Evolutionary conservation across 2,113 vertebrate species (phyloP), one percentile per base, ranked within the genome.

Genomic region (Pseudonaja textilis): DNA sequence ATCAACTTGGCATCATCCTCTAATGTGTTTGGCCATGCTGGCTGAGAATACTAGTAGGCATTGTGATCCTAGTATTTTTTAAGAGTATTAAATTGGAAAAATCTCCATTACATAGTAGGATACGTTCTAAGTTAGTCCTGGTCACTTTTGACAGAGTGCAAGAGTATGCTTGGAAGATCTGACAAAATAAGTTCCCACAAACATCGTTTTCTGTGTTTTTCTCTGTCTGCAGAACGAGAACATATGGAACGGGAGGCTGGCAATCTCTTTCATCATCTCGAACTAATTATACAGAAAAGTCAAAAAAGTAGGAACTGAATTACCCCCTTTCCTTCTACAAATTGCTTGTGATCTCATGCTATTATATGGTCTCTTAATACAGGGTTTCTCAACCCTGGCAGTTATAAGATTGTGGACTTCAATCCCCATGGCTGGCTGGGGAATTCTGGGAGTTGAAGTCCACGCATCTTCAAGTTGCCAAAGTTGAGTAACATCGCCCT

Each of bases 161-260:
- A 54, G 34, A 18, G 8, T 4, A 4, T 3, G 11, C 5, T 11
- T 54, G 34, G 5, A 89, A 57, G 1, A 11, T 26, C 23, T 20
- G 25, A 45, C n/a, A 18, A 34, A 54, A 4, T 10, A 5, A 42
- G 34, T 5, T 25, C 25, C 16, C 25, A n/a, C 59, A 69, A 3
- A 29, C 1, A 1, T 85, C 14, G 29, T 20, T 1, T 18, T 59
- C n/a, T 52, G 47, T 8, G 16, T 81, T 9, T 64, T 9, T 50
- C 3, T 85, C 23, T 91, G 42, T 26, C 16, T 6, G 8, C 90
- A 93, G 93, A 93, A 50, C 56, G 87, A 4, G 93, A 93, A 25
- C 47, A 64, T 23, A 91, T 93, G 93, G 90, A 93, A 57, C 88
- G 34, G 10, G 93, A 93, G 50, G 56, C 90, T 18, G 93, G 93